These are phyloP conservation scores for Triplophysa siluroides DNA, from an alignment of 2,113 vertebrate genomes.

Conservation along the genomic window DNA sequence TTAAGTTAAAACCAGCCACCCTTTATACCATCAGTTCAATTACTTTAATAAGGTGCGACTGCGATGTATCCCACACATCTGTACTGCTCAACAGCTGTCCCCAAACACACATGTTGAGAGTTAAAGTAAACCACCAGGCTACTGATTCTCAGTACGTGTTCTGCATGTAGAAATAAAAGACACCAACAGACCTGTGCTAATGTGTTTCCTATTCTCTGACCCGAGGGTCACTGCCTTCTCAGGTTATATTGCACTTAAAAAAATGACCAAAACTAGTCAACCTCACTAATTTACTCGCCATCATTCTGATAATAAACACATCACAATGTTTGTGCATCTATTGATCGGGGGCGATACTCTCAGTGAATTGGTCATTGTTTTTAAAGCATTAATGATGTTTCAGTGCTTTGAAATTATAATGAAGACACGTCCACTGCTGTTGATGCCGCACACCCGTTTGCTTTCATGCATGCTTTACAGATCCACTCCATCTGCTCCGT, in stretches of 20 bases:
- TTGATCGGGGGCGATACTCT: neutral
- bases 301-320: neutral
- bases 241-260: conserved; percentile 28
- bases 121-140: conserved; percentile 20
- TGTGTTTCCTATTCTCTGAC: conserved; percentile 36
- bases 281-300: too few species aligned
- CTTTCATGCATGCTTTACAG: conserved; percentile 46
- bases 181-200: neutral
- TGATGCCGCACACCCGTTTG: conserved; percentile 17
- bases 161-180: neutral
- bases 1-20: conserved; percentile 24
- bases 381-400: neutral
- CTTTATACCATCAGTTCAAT: neutral
- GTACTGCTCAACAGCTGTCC: neutral
- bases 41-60: conserved; percentile 32
- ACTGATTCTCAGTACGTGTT: neutral
- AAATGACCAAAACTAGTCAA: neutral
- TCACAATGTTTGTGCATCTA: neutral
- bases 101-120: neutral
- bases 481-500: conserved; percentile 23
- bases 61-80: conserved; percentile 23
- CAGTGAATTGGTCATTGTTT: neutral
- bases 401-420: conserved; percentile 12
- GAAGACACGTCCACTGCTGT: conserved; percentile 1
- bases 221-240: conserved; percentile 15